Evolutionary conservation across 2,113 vertebrate genomes (phyloP).

Genomic region (Chaetorhynchus papuensis): DNA sequence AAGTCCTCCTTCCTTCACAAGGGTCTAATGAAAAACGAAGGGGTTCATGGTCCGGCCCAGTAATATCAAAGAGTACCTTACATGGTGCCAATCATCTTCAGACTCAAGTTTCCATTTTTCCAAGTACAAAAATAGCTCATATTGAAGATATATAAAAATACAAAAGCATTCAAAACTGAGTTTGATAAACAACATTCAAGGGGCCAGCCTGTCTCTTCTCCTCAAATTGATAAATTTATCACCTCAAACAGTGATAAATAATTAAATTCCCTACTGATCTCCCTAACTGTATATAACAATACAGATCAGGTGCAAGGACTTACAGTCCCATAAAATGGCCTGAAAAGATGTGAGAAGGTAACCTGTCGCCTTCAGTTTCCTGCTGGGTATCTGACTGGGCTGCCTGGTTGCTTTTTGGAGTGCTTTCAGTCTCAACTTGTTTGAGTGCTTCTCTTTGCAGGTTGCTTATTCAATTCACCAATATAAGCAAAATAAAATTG

Average conservation of each 20-base stretch:
- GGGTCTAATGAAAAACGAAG: background rate
- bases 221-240: constrained; percentile 3
- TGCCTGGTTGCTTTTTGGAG: background rate
- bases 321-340: constrained; percentile 14
- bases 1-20: background rate
- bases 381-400: background rate
- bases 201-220: background rate
- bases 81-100: background rate
- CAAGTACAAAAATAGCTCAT: background rate
- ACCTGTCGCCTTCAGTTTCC: constrained; percentile 24
- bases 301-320: constrained; percentile 47
- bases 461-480: constrained; percentile 45
- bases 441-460: constrained; percentile 17
- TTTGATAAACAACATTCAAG: background rate
- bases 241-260: constrained; percentile 30
- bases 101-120: background rate
- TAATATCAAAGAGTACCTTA: background rate
- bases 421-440: constrained; percentile 48
- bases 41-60: background rate
- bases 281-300: constrained; percentile 45
- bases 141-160: background rate
- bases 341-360: constrained; percentile 30
- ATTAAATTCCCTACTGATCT: constrained; percentile 40
- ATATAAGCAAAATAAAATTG: constrained; percentile 36
- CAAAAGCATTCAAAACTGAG: background rate